Evolutionary conservation across 2,797 vertebrate species (phyloP).

Genomic region (Cryptoprocta ferox): DNA sequence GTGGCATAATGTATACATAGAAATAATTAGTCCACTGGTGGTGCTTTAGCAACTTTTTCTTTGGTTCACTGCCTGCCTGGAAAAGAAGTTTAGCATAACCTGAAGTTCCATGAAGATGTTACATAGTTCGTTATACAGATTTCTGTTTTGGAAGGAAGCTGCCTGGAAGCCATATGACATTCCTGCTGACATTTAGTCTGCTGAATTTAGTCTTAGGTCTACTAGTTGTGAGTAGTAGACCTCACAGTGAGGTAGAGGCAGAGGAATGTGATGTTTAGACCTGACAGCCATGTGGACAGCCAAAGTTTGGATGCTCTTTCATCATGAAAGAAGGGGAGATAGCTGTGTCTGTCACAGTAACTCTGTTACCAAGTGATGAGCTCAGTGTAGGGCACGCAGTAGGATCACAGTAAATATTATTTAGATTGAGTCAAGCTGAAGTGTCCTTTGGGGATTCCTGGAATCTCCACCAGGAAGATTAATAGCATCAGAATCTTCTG

Average conservation of each 20-base stretch:
- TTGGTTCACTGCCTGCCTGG: background rate
- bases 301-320: background rate
- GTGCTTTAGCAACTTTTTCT: slow-evolving; percentile 4
- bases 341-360: background rate
- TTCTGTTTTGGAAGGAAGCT: background rate
- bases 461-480: background rate
- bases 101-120: slow-evolving; percentile 35
- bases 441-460: background rate
- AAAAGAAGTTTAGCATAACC: background rate
- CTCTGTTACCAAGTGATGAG: background rate
- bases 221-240: background rate
- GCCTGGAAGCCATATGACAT: background rate
- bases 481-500: background rate
- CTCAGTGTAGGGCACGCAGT: background rate
- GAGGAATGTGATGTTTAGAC: background rate
- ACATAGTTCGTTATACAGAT: background rate
- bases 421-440: background rate
- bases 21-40: background rate
- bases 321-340: background rate
- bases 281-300: background rate
- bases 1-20: background rate
- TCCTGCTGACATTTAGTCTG: background rate
- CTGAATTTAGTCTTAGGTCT: background rate
- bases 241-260: too few species aligned
- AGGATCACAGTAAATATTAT: background rate